phyloP scores from a whole-genome alignment of 1,140 invertebrate genomes.

The Telenomus remus region DNA sequence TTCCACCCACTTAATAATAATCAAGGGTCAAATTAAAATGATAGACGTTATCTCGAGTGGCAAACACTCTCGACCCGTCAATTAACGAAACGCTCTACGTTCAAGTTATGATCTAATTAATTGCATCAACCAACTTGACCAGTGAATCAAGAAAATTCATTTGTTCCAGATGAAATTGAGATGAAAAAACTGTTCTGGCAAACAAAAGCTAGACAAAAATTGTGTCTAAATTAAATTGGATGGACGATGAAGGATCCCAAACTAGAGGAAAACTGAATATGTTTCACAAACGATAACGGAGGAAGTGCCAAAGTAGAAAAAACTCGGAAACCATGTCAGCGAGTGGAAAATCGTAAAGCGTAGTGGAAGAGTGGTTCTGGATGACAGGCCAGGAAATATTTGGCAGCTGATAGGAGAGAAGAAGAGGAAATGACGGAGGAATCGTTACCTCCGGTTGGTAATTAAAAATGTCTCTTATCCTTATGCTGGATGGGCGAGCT shows the following conservation, averaged over 20 bases:
- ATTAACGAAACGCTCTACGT: constrained; percentile 69
- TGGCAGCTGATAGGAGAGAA: constrained; percentile 59
- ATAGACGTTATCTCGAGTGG: constrained; percentile 72
- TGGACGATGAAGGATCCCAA: no score
- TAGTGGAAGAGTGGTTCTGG: constrained; percentile 31
- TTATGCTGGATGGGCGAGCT: constrained; percentile 46
- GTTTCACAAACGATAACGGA: constrained; percentile 38
- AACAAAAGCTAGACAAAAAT: no score
- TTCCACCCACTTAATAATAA: constrained; percentile 63
- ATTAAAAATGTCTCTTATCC: constrained; percentile 61
- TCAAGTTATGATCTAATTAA: constrained; percentile 74
- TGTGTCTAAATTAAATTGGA: no score
- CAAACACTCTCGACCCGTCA: constrained; percentile 72
- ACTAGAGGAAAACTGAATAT: constrained; percentile 12
- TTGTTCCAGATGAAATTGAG: no score
- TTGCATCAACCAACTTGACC: constrained; percentile 40
- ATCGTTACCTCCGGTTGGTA: constrained; percentile 60
- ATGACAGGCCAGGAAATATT: constrained; percentile 61
- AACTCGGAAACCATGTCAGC: constrained; percentile 45
- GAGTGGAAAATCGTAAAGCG: constrained; percentile 51
- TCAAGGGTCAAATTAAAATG: constrained; percentile 72
- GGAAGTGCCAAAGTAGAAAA: constrained; percentile 49
- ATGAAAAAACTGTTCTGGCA: no score
- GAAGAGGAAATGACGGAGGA: constrained; percentile 55
- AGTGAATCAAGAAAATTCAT: no score